Evolutionary conservation across 2,797 vertebrate species (phyloP).

Genomic region (Nannoperca australis): DNA sequence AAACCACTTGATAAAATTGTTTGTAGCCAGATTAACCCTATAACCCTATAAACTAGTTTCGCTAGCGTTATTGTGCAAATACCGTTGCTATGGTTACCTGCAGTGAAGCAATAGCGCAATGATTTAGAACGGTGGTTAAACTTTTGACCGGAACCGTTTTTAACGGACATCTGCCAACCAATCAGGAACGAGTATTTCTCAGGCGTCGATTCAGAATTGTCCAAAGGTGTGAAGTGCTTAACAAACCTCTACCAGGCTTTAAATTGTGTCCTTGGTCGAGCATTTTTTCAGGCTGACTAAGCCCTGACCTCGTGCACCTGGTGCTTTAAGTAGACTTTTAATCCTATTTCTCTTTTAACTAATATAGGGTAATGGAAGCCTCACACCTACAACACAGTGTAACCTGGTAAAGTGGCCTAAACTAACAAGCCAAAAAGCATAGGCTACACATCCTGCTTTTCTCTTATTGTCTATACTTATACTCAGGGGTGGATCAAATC

Average conservation of each 20-base stretch:
- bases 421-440: not conserved
- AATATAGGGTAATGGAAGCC: constrained; percentile 34
- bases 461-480: not conserved
- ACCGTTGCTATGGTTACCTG: not conserved
- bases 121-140: not conserved
- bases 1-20: not conserved
- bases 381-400: constrained; percentile 26
- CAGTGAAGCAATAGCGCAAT: too few species aligned
- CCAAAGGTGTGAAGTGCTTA: not conserved
- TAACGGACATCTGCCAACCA: not conserved
- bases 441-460: not conserved
- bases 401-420: not conserved
- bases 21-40: not conserved
- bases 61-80: not conserved
- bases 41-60: not conserved
- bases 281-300: constrained; percentile 53
- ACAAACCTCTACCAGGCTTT: not conserved
- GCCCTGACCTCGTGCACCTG: constrained; percentile 52
- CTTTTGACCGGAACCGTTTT: not conserved
- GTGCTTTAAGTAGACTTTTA: constrained; percentile 71
- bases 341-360: constrained; percentile 73
- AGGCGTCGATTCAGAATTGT: not conserved
- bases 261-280: constrained; percentile 47
- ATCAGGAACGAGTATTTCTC: constrained; percentile 10
- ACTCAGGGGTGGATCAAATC: not conserved